These are phyloP conservation scores for Hormiphora californensis DNA, from an alignment of 37 sponge, comb jelly and placozoan genomes.

Conservation along the genomic window DNA sequence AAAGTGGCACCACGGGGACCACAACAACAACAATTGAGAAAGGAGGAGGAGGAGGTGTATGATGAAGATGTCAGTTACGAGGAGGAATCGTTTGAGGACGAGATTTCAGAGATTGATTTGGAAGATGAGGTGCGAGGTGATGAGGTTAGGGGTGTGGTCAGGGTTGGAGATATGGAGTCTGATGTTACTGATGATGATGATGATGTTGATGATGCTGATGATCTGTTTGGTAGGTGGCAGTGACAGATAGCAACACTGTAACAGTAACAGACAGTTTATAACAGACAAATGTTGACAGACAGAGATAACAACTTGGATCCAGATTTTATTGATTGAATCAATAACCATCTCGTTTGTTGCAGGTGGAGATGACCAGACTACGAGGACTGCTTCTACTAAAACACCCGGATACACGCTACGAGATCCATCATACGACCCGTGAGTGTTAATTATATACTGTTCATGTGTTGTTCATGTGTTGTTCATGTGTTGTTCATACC, in stretches of 20 bases:
- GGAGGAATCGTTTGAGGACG: background rate
- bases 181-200: background rate
- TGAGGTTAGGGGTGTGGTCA: background rate
- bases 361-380: no score
- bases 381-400: no score
- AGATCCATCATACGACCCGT: constrained; percentile 15
- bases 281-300: no score
- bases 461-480: no score
- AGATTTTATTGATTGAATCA: no score
- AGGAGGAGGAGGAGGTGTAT: background rate
- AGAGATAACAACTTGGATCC: no score
- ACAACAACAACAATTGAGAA: background rate
- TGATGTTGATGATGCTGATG: background rate
- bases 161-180: background rate
- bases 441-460: no score
- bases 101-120: background rate
- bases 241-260: background rate
- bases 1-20: background rate
- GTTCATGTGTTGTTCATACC: no score
- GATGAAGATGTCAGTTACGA: background rate
- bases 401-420: background rate
- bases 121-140: background rate
- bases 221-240: background rate
- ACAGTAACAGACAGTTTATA: no score
- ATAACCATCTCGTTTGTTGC: no score